Evolutionary conservation across 30 jellyfish, hydroid and myxozoan species (phyloP), one percentile per base, ranked within the genome.

Genomic region (Rhopilema esculentum): DNA sequence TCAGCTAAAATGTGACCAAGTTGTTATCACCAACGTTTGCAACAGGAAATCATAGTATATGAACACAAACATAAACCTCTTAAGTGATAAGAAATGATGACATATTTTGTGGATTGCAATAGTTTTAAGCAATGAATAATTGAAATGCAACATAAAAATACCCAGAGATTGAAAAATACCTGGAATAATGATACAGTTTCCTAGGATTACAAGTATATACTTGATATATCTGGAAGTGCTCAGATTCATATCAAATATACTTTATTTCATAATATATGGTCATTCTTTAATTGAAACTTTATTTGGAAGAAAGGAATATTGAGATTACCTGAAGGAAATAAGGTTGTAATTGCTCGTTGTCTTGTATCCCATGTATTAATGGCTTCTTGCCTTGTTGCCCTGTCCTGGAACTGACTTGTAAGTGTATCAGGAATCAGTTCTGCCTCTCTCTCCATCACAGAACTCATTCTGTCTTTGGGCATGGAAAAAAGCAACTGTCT

Each of bases 251-350:
- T 40, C 57, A 40, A 40, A 40, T 40, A 40, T 40, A 40, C 57
- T 40, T 40, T 40, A 40, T 40, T 2, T 40, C 57, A 40, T 29
- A 26, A 16, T 18, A 27, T 69, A 69, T 69, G 80, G 80, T 69
- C 80, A 26, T 23, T 69, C 80, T 69, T 69, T 69, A 26, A 69
- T 18, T 69, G 27, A 40, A 40, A 40, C 57, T 40, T 40, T 40
- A 40, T 40, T 40, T 40, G 57, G 80, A 69, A 69, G 53, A 69
- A 69, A 69, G 27, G 53, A 69, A 69, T 69, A 69, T 69, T 69
- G 80, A 69, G 53, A 69, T 27, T 72, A 72, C 84, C 84, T 72
- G 66, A 27, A 72, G 66, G 68, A 72, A 72, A 72, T 33, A 72
- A 32, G 68, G 66, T 28, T 32, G 84, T 72, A 72, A 62, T 72